Evolutionary conservation across 2,797 vertebrate genomes (phyloP).

Genomic region (Myotis daubentonii): DNA sequence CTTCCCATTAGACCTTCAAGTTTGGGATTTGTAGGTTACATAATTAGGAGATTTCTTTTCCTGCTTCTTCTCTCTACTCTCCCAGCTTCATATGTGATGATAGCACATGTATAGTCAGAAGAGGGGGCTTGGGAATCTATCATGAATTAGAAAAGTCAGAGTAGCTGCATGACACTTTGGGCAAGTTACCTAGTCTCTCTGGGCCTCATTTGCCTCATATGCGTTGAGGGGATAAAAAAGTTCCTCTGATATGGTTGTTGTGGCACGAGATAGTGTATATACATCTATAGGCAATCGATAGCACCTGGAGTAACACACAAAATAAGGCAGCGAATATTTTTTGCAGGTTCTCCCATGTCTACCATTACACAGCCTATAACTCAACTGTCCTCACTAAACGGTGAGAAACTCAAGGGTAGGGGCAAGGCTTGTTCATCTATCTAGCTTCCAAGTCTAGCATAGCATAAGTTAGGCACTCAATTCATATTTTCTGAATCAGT

Average conservation of each 20-base stretch:
- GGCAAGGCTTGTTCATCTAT: neutral
- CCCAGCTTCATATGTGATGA: neutral
- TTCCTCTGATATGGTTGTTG: neutral
- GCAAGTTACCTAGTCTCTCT: neutral
- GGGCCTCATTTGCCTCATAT: neutral
- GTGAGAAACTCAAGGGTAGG: neutral
- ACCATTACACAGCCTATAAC: rapidly evolving
- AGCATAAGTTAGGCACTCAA: neutral
- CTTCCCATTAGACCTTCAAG: neutral
- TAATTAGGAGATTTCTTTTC: neutral
- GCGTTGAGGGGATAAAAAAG: neutral
- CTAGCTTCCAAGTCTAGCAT: neutral
- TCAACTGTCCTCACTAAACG: neutral
- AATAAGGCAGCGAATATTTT: neutral
- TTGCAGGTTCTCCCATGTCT: neutral
- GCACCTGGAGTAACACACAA: neutral
- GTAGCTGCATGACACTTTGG: neutral
- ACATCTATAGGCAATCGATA: neutral
- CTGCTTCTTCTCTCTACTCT: neutral
- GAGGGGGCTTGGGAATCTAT: neutral
- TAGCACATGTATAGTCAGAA: neutral
- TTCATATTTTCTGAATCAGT: neutral
- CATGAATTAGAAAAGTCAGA: neutral
- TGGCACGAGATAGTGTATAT: neutral
- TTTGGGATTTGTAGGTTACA: neutral